These are phyloP conservation scores for Anhinga anhinga DNA, from an alignment of 2,113 vertebrate genomes.

Conservation along the genomic window DNA sequence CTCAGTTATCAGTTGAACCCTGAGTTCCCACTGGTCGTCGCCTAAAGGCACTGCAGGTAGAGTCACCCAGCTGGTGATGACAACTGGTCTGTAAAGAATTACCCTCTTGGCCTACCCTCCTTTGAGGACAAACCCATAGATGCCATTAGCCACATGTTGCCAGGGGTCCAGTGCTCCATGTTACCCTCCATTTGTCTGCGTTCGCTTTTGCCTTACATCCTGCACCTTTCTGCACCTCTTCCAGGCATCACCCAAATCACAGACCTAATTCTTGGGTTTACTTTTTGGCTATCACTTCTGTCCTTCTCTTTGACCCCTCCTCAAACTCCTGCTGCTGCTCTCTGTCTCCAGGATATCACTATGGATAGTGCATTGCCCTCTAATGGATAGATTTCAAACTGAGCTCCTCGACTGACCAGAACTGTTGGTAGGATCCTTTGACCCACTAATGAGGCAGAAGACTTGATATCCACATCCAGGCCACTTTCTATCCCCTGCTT, in stretches of 20 bases:
- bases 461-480: neutral
- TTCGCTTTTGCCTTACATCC: neutral
- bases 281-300: neutral
- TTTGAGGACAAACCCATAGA: neutral
- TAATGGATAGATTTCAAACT: slow-evolving; percentile 47
- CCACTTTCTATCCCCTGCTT: neutral
- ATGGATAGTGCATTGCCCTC: slow-evolving; percentile 40
- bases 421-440: neutral
- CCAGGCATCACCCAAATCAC: neutral
- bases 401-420: neutral
- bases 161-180: fast-evolving
- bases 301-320: neutral
- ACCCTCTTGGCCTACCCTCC: neutral
- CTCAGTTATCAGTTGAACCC: neutral
- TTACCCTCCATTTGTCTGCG: fast-evolving
- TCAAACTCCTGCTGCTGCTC: neutral
- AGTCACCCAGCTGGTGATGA: neutral
- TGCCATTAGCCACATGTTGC: neutral
- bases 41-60: neutral
- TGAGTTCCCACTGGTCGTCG: fast-evolving
- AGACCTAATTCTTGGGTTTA: neutral
- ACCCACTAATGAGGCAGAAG: neutral
- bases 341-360: neutral
- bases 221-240: neutral
- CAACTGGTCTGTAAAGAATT: neutral